These are phyloP conservation scores for Clarias magur DNA, from an alignment of 2,113 vertebrate species.

Conservation along the genomic window DNA sequence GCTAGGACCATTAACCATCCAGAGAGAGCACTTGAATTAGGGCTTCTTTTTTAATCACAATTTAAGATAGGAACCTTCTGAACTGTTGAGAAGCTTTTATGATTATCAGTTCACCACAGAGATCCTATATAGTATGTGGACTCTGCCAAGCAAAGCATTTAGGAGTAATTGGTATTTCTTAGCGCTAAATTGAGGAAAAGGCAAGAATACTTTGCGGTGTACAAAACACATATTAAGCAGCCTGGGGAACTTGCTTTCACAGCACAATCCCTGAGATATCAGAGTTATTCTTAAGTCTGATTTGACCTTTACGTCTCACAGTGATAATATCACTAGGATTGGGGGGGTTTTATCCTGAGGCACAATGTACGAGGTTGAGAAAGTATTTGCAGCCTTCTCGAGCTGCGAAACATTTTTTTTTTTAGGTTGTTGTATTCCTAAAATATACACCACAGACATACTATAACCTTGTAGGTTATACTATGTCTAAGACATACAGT, in stretches of 20 bases:
- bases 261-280: background rate
- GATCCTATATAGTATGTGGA: background rate
- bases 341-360: background rate
- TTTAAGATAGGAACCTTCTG: background rate
- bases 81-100: background rate
- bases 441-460: background rate
- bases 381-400: background rate
- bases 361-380: background rate
- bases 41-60: background rate
- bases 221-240: background rate
- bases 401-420: background rate
- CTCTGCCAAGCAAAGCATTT: background rate
- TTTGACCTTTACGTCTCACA: constrained; percentile 17
- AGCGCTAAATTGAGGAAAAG: background rate
- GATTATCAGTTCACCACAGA: background rate
- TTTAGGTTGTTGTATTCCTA: background rate
- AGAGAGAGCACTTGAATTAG: background rate
- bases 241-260: background rate
- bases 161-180: background rate
- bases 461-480: background rate
- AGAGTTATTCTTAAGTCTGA: background rate
- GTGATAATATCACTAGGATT: constrained; percentile 7
- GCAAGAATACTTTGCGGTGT: background rate
- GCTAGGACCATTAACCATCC: too few relatives aligned
- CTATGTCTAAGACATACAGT: too few relatives aligned